Evolutionary conservation across 2,113 vertebrate species (phyloP), one percentile per base, ranked within the genome.

Genomic region (Aptenodytes patagonicus): DNA sequence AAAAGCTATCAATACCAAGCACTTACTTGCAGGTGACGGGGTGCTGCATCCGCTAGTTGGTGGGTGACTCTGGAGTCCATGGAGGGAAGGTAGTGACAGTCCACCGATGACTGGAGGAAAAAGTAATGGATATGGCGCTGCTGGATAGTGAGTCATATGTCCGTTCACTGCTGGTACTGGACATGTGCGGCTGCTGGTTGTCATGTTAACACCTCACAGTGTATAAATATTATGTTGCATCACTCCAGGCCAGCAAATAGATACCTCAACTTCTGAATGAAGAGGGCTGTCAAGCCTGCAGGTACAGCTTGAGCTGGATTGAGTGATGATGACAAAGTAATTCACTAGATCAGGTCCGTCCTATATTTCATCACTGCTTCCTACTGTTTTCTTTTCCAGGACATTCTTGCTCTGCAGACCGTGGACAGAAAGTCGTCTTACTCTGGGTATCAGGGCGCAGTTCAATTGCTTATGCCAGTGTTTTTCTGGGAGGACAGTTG

Each of bases 21-120:
- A 98, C 99, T 99, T 98, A 99, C 99, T 99, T 90, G 98, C 98
- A 78, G 99, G 99, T 13, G 99, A 99, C 0, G 99, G 99, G 5
- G 98, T 99, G 96, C 99, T 99, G 97, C 98, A 98, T 15, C 98
- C 98, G 32, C 98, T 99, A 2, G 98, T 98, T 7, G 99, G 98
- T 54, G 98, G 98, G 70, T 98, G 99, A 60, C 98, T 96, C 40
- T 99, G 99, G 52, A 99, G 98, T 70, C 98, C 98, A 72, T 98
- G 98, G 25, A 98, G 98, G 6, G 98, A 97, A 88, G 99, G 98
- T 85, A 98, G 97, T 3, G 99, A 98, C 83, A 99, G 98, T 64
- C 99, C 98, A 95, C 99, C 98, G 57, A 99, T 99, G 97, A 99
- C 99, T 0, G 99, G 98, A 24, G 99, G 99, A 91, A 99, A 99